Evolutionary conservation across 2,113 vertebrate genomes (phyloP).

Genomic region (Gymnobelideus leadbeateri): DNA sequence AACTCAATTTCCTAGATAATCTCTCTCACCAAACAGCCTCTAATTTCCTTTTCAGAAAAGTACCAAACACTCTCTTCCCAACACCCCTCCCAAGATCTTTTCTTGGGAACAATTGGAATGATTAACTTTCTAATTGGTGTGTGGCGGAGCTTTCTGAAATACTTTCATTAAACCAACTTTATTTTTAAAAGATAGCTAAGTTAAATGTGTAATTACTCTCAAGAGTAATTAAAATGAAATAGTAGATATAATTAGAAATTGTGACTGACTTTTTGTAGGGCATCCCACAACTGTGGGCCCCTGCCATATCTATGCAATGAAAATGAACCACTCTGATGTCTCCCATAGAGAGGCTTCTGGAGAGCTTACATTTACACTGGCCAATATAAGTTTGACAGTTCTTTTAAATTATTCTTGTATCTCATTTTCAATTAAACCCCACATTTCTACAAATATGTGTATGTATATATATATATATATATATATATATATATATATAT

Average conservation of each 20-base stretch:
- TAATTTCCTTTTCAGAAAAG: slow-evolving; percentile 70
- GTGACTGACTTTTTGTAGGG: slow-evolving; percentile 41
- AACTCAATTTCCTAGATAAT: slow-evolving; percentile 53
- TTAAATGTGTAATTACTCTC: slow-evolving; percentile 69
- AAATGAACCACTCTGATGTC: slow-evolving; percentile 46
- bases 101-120: slow-evolving; percentile 67
- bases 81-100: slow-evolving; percentile 48
- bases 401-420: slow-evolving; percentile 25
- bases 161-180: slow-evolving; percentile 69
- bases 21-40: slow-evolving; percentile 40
- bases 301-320: background rate
- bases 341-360: slow-evolving; percentile 27
- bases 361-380: background rate
- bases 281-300: background rate
- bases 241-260: slow-evolving; percentile 63
- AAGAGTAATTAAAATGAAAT: slow-evolving; percentile 63
- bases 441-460: background rate
- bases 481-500: too few relatives aligned
- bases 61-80: background rate
- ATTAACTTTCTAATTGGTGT: slow-evolving; percentile 70
- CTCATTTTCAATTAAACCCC: background rate
- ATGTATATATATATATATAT: background rate
- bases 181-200: slow-evolving; percentile 62
- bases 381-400: background rate
- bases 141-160: slow-evolving; percentile 57